Conservation (phyloP, 2,797 vertebrate species). For the Poecilia velifera region DNA sequence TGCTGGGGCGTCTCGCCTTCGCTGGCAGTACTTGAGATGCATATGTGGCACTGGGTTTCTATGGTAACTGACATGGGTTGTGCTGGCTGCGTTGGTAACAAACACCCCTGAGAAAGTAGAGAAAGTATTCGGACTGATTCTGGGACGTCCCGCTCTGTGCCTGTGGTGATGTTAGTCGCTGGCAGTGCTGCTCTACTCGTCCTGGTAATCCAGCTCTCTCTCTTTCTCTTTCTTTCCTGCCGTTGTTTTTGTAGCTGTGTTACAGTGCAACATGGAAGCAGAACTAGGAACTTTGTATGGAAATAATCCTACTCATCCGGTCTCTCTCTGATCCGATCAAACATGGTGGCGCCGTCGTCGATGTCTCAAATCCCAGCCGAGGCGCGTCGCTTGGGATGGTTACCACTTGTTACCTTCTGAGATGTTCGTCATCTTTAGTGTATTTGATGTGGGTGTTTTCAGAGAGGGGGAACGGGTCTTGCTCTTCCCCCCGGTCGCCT, state of each 20-base stretch:
- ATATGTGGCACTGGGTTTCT: constrained; percentile 68
- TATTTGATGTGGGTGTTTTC: constrained; percentile 59
- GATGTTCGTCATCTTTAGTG: constrained; percentile 65
- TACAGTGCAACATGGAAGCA: constrained; percentile 70
- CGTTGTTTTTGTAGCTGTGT: constrained; percentile 51
- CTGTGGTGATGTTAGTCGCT: constrained; percentile 53
- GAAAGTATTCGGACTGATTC: constrained; percentile 71
- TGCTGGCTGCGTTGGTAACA: constrained; percentile 79
- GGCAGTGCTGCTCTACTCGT: constrained; percentile 67
- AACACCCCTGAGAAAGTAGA: constrained; percentile 78
- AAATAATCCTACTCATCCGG: constrained; percentile 55
- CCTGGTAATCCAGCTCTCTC: constrained; percentile 57
- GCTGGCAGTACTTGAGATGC: constrained; percentile 76
- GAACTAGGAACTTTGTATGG: constrained; percentile 60
- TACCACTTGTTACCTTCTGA: constrained; percentile 63
- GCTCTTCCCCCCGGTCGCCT: constrained; percentile 34
- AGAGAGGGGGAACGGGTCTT: constrained; percentile 28
- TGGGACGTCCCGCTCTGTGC: constrained; percentile 57
- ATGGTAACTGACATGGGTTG: constrained; percentile 71
- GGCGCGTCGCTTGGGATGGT: constrained; percentile 59
- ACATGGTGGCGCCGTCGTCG: constrained; percentile 45
- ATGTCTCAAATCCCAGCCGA: constrained; percentile 46
- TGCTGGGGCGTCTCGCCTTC: constrained; percentile 59
- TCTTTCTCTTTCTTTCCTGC: constrained; percentile 54
- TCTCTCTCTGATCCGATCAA: constrained; percentile 44